A percentile compares a stretch with the other conserved stretches of the same genome.
These are phyloP conservation scores for Agapornis canus DNA, from an alignment of 2,797 vertebrate species.

Conservation along the genomic window DNA sequence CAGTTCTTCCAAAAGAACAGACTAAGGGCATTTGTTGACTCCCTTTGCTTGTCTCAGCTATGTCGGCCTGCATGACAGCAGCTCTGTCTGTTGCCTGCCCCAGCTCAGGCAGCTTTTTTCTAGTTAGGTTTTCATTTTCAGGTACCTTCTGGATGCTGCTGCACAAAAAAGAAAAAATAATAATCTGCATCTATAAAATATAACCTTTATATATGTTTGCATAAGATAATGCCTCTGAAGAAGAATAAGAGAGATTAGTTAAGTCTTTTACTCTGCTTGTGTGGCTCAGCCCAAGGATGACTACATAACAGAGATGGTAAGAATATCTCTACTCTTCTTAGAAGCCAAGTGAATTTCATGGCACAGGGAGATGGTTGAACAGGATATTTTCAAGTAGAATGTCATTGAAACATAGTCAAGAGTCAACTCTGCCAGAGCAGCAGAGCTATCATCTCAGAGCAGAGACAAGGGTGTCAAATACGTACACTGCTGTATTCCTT, in stretches of 20 bases:
- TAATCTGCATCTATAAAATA: neutral
- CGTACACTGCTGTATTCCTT: neutral
- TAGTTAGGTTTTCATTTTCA: neutral
- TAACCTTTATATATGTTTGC: accelerated
- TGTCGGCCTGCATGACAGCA: accelerated
- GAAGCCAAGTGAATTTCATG: neutral
- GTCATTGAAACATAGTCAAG: neutral
- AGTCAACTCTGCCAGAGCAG: neutral
- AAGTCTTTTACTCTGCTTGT: accelerated
- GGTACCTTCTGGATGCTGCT: neutral
- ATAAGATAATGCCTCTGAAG: neutral
- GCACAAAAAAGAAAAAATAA: neutral
- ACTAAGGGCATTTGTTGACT: neutral
- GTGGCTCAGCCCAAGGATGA: neutral
- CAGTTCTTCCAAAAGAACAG: neutral
- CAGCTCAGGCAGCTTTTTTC: neutral
- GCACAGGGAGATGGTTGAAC: neutral
- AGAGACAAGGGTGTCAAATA: neutral
- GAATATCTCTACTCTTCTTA: neutral
- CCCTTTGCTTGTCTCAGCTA: neutral
- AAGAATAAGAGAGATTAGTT: neutral
- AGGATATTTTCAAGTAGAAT: neutral
- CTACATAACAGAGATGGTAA: neutral
- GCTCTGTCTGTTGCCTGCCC: neutral
- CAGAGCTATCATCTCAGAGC: neutral